phyloP scores from a whole-genome alignment of 2,113 vertebrate genomes.

The Coregonus clupeaformis region DNA sequence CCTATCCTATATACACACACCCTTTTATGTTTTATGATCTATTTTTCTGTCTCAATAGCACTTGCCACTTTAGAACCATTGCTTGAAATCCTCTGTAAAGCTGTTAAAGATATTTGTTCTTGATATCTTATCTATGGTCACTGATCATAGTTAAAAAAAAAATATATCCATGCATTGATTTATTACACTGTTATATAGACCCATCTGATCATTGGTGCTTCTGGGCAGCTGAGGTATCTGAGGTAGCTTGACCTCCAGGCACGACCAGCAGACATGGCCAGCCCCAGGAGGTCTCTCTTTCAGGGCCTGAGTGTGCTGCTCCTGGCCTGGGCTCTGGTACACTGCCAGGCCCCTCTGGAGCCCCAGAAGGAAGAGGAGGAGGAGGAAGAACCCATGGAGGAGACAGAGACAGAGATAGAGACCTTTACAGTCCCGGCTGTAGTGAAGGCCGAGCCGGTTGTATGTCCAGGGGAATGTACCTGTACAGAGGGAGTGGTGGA shows the following conservation, averaged over 20 bases:
- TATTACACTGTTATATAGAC: background rate
- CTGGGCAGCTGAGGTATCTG: background rate
- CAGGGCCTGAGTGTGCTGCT: constrained; percentile 66
- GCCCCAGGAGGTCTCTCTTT: constrained; percentile 55
- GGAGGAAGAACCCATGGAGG: constrained; percentile 46
- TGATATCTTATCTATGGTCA: no score
- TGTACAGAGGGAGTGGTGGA: constrained; percentile 87
- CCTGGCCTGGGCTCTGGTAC: constrained; percentile 64
- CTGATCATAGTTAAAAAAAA: background rate
- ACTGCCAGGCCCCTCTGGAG: constrained; percentile 54
- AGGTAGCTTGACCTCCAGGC: background rate
- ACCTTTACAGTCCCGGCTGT: background rate
- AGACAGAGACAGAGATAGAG: background rate
- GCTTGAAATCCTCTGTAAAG: no score
- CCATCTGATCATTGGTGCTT: background rate
- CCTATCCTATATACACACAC: no score
- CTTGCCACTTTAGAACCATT: no score
- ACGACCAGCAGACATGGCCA: constrained; percentile 38
- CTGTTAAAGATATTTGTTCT: no score
- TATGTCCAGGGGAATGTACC: constrained; percentile 85
- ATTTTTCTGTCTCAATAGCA: no score
- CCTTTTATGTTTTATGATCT: no score
- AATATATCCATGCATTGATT: background rate
- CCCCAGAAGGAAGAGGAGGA: constrained; percentile 50
- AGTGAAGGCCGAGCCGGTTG: background rate